These are phyloP conservation scores for Cheilosia pagana DNA, from an alignment of 2,888 invertebrate genomes.

Conservation along the genomic window DNA sequence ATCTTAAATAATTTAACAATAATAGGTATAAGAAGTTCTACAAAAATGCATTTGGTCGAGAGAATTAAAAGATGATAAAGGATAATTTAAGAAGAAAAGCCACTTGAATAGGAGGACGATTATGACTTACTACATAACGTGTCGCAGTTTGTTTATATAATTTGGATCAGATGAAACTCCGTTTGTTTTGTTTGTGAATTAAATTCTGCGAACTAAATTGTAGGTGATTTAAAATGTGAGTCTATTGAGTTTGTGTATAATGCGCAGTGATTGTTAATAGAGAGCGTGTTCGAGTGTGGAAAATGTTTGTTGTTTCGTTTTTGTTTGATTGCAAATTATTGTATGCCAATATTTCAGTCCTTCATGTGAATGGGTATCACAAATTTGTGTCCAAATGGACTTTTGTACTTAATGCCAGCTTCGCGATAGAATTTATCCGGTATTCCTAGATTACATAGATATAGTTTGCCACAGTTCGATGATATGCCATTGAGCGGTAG, in stretches of 20 bases:
- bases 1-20: slow-evolving; percentile 71
- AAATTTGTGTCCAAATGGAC: slow-evolving; percentile 93
- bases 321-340: slow-evolving; percentile 65
- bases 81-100: slow-evolving; percentile 2
- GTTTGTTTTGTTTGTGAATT: slow-evolving; percentile 8
- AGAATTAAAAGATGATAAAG: slow-evolving; percentile 25
- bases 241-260: neutral
- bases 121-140: slow-evolving; percentile 10
- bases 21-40: slow-evolving; percentile 35
- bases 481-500: slow-evolving; percentile 88
- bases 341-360: slow-evolving; percentile 82
- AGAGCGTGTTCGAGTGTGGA: slow-evolving; percentile 38
- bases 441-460: slow-evolving; percentile 93
- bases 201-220: slow-evolving; percentile 12
- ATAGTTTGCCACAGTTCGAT: slow-evolving; percentile 88
- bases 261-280: slow-evolving; percentile 51
- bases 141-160: neutral
- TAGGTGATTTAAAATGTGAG: neutral
- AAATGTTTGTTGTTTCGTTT: slow-evolving; percentile 62
- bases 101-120: slow-evolving; percentile 2
- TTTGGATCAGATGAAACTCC: slow-evolving; percentile 3
- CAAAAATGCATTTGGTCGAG: slow-evolving; percentile 68
- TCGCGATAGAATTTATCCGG: slow-evolving; percentile 90
- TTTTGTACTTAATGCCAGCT: slow-evolving; percentile 90
- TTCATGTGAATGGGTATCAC: slow-evolving; percentile 89